Percentiles rank a stretch among this genome's conserved stretches.
phyloP scores from a whole-genome alignment of 2,888 invertebrate species.

The Cryptus viduatorius region DNA sequence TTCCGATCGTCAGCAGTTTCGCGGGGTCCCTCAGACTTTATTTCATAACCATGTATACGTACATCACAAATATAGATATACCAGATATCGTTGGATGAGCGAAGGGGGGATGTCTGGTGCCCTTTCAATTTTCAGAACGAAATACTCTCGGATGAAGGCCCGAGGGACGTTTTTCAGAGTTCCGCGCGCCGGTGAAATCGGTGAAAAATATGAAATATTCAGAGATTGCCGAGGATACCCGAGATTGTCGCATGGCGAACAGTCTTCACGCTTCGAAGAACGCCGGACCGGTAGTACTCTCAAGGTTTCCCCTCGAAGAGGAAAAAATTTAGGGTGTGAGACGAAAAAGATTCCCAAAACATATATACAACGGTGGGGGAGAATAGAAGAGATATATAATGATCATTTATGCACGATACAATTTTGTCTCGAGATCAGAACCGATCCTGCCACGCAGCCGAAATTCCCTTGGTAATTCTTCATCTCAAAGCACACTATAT shows the following conservation, averaged over 20 bases:
- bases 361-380: background rate
- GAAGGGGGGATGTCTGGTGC: constrained; percentile 45
- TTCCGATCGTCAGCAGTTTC: constrained; percentile 42
- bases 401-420: constrained; percentile 63
- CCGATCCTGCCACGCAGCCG: background rate
- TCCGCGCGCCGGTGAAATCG: constrained; percentile 27
- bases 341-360: background rate
- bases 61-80: background rate
- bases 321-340: constrained; percentile 4
- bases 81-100: constrained; percentile 30
- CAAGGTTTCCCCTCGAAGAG: constrained; percentile 33
- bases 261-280: background rate
- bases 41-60: background rate
- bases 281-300: constrained; percentile 11
- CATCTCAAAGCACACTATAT: background rate
- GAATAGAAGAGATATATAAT: constrained; percentile 30
- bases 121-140: constrained; percentile 72
- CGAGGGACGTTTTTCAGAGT: constrained; percentile 55
- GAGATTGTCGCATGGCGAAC: constrained; percentile 56
- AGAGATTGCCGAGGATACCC: constrained; percentile 44
- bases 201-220: constrained; percentile 69
- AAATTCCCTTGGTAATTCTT: constrained; percentile 19
- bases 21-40: constrained; percentile 20
- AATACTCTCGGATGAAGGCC: constrained; percentile 61
- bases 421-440: constrained; percentile 41